Percentiles rank a stretch among this genome's conserved stretches.
These are phyloP conservation scores for Lasioglossum pauxillum DNA, from an alignment of 2,888 invertebrate species.

Conservation along the genomic window DNA sequence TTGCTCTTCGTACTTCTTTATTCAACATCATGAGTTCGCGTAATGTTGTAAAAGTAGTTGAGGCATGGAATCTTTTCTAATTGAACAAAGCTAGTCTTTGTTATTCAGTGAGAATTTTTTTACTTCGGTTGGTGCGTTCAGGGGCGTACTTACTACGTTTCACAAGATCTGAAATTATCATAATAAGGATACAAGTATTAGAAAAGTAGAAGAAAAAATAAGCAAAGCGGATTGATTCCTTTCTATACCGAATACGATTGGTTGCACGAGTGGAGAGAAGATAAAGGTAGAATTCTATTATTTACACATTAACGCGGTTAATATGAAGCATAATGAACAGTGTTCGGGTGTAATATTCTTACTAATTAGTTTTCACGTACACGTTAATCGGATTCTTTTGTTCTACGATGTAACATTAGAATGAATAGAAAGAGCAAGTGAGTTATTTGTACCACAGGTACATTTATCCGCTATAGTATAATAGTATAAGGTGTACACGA, in stretches of 20 bases:
- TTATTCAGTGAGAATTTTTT: background rate
- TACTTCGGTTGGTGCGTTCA: background rate
- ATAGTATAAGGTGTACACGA: background rate
- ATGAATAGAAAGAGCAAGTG: slow-evolving; percentile 3
- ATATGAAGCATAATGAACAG: slow-evolving; percentile 10
- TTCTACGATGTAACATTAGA: background rate
- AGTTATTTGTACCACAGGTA: background rate
- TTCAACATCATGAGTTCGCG: slow-evolving; percentile 1
- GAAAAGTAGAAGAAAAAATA: background rate
- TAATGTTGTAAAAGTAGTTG: slow-evolving; percentile 16
- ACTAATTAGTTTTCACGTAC: background rate
- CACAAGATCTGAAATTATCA: background rate
- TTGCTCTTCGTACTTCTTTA: slow-evolving; percentile 38
- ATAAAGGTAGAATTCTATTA: background rate
- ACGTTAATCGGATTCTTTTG: background rate
- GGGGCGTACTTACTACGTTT: background rate
- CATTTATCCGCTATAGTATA: slow-evolving; percentile 29
- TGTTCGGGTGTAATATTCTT: slow-evolving; percentile 6
- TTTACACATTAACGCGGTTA: slow-evolving; percentile 16
- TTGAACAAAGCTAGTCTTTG: background rate
- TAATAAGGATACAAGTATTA: background rate
- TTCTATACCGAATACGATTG: slow-evolving; percentile 16
- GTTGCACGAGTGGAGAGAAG: background rate
- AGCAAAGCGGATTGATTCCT: slow-evolving; percentile 16
- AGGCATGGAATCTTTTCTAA: slow-evolving; percentile 23